These are phyloP conservation scores for Lydus trimaculatus DNA, from an alignment of 2,888 invertebrate species.

Conservation along the genomic window DNA sequence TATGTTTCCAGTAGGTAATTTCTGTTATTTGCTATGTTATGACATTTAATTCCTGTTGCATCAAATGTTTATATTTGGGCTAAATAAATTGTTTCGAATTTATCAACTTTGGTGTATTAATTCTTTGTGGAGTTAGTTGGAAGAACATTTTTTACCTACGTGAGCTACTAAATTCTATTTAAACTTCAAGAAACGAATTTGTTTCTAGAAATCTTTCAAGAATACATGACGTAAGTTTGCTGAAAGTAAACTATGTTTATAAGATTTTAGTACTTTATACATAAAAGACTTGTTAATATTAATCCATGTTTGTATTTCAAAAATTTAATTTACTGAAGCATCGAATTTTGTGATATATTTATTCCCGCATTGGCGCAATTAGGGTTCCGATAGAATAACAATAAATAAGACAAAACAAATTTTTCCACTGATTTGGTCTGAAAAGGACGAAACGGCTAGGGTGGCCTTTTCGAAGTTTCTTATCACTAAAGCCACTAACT, in stretches of 20 bases:
- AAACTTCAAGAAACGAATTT: not conserved
- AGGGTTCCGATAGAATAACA: constrained; percentile 10
- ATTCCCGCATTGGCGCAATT: constrained; percentile 6
- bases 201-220: too few species aligned
- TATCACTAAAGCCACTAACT: constrained; percentile 35
- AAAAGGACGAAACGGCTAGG: constrained; percentile 30
- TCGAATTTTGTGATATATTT: not conserved
- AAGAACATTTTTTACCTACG: too few species aligned
- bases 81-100: constrained; percentile 48
- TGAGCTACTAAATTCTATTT: constrained; percentile 9
- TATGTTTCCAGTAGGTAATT: constrained; percentile 26
- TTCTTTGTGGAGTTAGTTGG: not conserved
- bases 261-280: not conserved
- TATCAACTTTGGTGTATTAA: not conserved
- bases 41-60: constrained; percentile 44
- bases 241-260: not conserved
- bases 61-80: constrained; percentile 50
- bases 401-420: constrained; percentile 14
- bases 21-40: constrained; percentile 21
- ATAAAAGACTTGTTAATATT: not conserved
- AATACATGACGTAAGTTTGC: not conserved
- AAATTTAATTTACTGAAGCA: not conserved
- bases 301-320: not conserved
- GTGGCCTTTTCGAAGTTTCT: constrained; percentile 33
- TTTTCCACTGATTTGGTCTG: constrained; percentile 24